Conservation (phyloP, 2,113 vertebrate genomes). For the Lucifuga dentata region DNA sequence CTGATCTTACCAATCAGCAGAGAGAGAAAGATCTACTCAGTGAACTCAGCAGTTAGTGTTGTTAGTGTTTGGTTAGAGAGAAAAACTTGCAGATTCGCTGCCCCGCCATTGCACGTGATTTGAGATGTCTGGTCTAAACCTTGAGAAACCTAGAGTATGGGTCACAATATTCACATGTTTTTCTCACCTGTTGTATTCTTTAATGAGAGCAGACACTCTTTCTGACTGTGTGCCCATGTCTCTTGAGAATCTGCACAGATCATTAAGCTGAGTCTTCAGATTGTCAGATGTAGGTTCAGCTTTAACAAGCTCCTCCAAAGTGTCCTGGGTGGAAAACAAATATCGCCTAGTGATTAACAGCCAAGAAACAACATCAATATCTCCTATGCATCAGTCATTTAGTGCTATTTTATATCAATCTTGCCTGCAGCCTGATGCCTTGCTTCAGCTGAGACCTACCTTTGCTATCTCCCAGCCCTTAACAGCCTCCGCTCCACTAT, state of each 20-base stretch:
- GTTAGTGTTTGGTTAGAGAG: no score
- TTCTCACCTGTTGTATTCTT: conserved; percentile 93
- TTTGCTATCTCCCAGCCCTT: conserved; percentile 90
- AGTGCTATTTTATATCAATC: no score
- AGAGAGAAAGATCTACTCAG: no score
- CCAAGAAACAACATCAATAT: neutral
- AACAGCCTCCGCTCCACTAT: conserved; percentile 86
- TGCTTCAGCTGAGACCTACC: conserved; percentile 68
- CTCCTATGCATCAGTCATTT: neutral
- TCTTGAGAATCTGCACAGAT: conserved; percentile 94
- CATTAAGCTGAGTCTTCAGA: conserved; percentile 93
- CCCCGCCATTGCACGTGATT: no score
- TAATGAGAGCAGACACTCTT: conserved; percentile 92
- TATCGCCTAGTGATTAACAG: neutral
- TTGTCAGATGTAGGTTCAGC: conserved; percentile 89
- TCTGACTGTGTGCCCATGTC: conserved; percentile 90
- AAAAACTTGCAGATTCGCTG: no score
- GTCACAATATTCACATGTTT: neutral
- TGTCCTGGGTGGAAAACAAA: conserved; percentile 82
- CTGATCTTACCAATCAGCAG: no score
- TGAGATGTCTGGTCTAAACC: no score
- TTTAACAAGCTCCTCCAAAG: conserved; percentile 86
- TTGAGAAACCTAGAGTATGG: neutral
- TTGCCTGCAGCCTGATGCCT: neutral
- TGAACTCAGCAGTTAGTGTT: no score